Evolutionary conservation across 2,113 vertebrate species (phyloP).

Genomic region (Actenoides lindsayi): DNA sequence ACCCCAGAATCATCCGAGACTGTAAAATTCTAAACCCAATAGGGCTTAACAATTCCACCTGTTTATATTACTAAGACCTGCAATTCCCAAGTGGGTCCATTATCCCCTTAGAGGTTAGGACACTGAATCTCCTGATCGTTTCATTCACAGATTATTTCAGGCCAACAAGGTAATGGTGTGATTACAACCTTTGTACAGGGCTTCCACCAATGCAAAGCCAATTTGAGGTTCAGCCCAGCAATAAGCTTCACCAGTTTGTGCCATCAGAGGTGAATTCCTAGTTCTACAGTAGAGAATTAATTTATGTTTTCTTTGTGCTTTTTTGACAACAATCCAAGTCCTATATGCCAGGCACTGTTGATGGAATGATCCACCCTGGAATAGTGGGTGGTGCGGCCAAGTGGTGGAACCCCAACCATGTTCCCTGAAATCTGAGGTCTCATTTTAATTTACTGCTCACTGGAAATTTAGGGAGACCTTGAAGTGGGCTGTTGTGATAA

Average conservation of each 20-base stretch:
- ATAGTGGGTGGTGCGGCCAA: not conserved
- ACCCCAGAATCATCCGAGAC: not conserved
- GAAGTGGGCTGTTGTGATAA: conserved; percentile 11
- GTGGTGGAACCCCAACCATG: not conserved
- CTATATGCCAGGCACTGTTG: not conserved
- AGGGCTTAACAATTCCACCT: not conserved
- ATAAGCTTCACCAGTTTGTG: not conserved
- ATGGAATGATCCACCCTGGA: not conserved
- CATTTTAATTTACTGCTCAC: not conserved
- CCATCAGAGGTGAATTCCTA: not conserved
- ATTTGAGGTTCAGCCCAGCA: not conserved
- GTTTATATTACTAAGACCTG: not conserved
- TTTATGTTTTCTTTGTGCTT: not conserved
- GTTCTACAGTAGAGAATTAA: not conserved
- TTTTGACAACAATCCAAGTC: not conserved
- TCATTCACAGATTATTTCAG: not conserved
- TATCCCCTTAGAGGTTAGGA: not conserved
- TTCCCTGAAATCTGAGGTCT: not conserved
- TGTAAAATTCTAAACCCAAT: not conserved
- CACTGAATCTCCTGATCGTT: not conserved
- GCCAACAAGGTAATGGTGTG: not conserved
- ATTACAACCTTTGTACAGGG: not conserved
- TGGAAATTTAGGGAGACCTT: not conserved
- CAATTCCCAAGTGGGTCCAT: not conserved
- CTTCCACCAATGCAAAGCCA: not conserved